These are phyloP conservation scores for Scaptomyza tumidula DNA, from an alignment of 2,888 invertebrate genomes.

Conservation along the genomic window DNA sequence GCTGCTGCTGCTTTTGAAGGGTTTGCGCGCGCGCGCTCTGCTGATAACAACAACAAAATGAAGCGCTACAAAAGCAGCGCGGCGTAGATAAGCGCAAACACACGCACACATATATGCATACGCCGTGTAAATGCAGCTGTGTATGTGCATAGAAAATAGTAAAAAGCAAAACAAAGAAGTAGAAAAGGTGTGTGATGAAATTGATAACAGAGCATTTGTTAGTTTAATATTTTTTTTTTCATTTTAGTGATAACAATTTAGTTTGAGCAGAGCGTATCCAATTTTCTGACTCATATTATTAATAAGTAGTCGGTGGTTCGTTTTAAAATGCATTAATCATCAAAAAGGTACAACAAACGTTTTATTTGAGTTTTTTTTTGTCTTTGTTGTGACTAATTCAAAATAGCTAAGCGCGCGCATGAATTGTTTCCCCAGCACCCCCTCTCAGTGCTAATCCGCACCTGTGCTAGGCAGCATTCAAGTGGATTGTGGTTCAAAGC, in stretches of 20 bases:
- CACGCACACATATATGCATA: conserved; percentile 21
- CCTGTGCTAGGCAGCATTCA: conserved; percentile 55
- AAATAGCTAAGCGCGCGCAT: conserved; percentile 5
- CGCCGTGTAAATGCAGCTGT: conserved; percentile 33
- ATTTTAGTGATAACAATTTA: conserved; percentile 60
- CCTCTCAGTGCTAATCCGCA: conserved; percentile 40
- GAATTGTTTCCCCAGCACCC: conserved; percentile 5
- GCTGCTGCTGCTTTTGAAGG: conserved; percentile 23
- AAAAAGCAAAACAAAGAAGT: conserved; percentile 42
- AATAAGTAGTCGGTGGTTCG: conserved; percentile 42
- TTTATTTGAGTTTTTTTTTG: conserved; percentile 11
- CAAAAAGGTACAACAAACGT: conserved; percentile 23
- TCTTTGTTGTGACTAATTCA: conserved; percentile 43
- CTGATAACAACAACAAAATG: conserved; percentile 49
- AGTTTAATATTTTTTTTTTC: conserved; percentile 7
- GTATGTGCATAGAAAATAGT: conserved; percentile 44
- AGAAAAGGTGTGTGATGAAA: conserved; percentile 52
- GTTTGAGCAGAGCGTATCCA: conserved; percentile 32
- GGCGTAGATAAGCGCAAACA: conserved; percentile 58
- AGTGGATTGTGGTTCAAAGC: conserved; percentile 57
- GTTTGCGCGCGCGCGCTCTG: conserved; percentile 47
- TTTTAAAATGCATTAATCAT: conserved; percentile 53
- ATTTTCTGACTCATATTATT: conserved; percentile 41
- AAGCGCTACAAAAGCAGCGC: conserved; percentile 58
- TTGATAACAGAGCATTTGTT: conserved; percentile 53